Conservation (phyloP, 2,888 invertebrate species). For the Silvanus unidentatus region DNA sequence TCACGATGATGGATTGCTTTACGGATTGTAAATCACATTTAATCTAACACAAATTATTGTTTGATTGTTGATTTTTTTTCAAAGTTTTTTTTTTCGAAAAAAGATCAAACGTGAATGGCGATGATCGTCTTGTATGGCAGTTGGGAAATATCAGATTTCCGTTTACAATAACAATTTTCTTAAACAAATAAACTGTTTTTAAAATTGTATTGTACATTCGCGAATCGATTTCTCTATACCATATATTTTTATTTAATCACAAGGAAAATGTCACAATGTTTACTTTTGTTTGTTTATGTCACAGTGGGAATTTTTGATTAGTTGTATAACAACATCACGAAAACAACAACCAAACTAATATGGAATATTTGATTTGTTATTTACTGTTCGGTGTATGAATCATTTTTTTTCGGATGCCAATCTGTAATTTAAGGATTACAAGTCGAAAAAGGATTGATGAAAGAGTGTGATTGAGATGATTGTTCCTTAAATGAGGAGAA, state of each 20-base stretch:
- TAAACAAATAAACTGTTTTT: no score
- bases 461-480: not conserved
- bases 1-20: conserved; percentile 46
- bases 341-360: conserved; percentile 17
- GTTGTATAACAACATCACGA: conserved; percentile 22
- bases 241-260: conserved; percentile 7
- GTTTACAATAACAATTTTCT: no score
- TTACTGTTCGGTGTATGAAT: no score
- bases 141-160: no score
- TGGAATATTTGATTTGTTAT: conserved; percentile 23
- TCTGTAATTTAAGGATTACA: no score
- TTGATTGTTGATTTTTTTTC: conserved; percentile 32
- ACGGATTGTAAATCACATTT: conserved; percentile 49
- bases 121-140: no score
- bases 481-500: not conserved
- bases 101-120: conserved; percentile 22
- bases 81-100: not conserved
- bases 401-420: no score
- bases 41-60: conserved; percentile 44
- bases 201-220: no score
- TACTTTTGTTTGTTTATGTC: conserved; percentile 17
- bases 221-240: not conserved
- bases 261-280: conserved; percentile 6
- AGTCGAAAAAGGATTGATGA: no score
- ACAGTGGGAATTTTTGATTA: conserved; percentile 33